phyloP scores from a whole-genome alignment of 2,888 invertebrate genomes.

The Girardia tigrina region DNA sequence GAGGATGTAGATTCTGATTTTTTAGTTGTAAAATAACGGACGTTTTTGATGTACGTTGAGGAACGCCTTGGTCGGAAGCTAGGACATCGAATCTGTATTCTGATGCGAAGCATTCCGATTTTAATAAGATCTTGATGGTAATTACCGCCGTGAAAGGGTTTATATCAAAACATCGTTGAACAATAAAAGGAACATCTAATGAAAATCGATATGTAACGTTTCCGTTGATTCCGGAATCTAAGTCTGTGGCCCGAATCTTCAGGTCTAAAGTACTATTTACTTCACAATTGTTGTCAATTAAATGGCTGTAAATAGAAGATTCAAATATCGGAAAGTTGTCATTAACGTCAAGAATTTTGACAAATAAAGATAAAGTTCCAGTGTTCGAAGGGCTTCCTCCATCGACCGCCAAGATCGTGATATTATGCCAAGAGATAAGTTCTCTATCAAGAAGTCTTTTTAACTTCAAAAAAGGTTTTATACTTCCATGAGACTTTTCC shows the following conservation, averaged over 20 bases:
- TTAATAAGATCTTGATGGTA: neutral
- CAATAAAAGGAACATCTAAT: neutral
- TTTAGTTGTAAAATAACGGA: constrained; percentile 34
- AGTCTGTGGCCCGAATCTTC: neutral
- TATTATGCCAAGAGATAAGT: constrained; percentile 28
- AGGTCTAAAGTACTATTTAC: neutral
- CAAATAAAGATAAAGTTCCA: neutral
- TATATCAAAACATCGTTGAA: constrained; percentile 25
- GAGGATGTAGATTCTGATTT: constrained; percentile 30
- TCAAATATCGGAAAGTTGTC: constrained; percentile 27
- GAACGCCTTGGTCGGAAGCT: constrained; percentile 29
- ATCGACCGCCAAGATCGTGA: constrained; percentile 29
- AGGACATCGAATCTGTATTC: constrained; percentile 26
- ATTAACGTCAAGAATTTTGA: constrained; percentile 27
- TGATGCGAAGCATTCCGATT: neutral
- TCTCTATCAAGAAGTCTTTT: constrained; percentile 21
- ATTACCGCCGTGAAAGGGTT: neutral
- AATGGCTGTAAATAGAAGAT: neutral
- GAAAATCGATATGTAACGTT: constrained; percentile 7
- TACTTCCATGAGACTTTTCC: neutral
- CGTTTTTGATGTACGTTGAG: neutral
- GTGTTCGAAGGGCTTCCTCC: constrained; percentile 25
- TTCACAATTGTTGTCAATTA: neutral
- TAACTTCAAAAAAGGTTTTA: neutral
- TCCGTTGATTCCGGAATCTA: neutral